These are phyloP conservation scores for Alethe castanea DNA, from an alignment of 2,113 vertebrate species.

Conservation along the genomic window DNA sequence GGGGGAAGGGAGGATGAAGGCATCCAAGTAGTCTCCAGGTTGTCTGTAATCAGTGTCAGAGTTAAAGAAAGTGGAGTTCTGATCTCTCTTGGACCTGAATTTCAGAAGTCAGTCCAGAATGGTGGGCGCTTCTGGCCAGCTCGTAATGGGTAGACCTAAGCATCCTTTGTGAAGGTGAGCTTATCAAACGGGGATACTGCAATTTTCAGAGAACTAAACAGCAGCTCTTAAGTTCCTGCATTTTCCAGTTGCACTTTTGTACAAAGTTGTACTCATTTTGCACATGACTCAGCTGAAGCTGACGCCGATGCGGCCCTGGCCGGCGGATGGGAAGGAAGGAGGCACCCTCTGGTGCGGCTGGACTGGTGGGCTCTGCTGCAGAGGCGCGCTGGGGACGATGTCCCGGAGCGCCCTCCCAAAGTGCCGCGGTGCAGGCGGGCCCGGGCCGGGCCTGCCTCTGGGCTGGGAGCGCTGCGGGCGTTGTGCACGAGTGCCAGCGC, in stretches of 20 bases:
- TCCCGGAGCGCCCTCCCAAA: constrained; percentile 27
- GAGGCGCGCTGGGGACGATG: constrained; percentile 28
- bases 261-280: constrained; percentile 71
- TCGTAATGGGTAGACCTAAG: neutral
- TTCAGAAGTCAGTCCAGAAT: constrained; percentile 19
- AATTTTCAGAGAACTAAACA: constrained; percentile 69
- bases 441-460: neutral
- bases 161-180: constrained; percentile 40
- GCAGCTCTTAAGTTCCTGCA: constrained; percentile 66
- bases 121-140: constrained; percentile 24
- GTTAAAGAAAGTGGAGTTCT: neutral
- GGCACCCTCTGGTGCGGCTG: too few species aligned
- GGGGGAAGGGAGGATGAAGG: constrained; percentile 62
- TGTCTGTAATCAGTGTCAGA: constrained; percentile 31
- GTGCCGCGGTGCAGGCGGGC: neutral
- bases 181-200: constrained; percentile 72
- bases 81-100: neutral
- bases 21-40: constrained; percentile 29
- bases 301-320: constrained; percentile 28
- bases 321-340: too few species aligned
- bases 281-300: constrained; percentile 69
- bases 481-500: neutral
- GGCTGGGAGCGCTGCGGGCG: neutral
- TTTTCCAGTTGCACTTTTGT: constrained; percentile 56
- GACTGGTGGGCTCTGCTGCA: neutral